Base-by-base conservation (phyloP, 1,140 invertebrate species). In the Drosophila repleta region DNA sequence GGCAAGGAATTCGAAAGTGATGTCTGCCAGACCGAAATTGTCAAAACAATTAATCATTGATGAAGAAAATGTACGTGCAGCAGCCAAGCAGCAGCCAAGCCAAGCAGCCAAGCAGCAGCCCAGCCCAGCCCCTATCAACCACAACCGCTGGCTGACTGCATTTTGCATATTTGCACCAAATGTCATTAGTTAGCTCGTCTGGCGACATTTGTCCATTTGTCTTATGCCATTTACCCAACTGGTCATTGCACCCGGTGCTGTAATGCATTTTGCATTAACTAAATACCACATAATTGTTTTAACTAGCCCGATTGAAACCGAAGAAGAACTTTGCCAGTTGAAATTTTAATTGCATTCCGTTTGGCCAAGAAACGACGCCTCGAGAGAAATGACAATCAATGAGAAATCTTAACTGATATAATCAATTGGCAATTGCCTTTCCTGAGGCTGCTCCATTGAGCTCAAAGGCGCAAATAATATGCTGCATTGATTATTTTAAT, bases 41-140 rank as follows among this genome's bases (percentile, higher is more conserved):
- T 87, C 83, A 88, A 87, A 87, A 88, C 83, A 83, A 87, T 87
- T 87, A 87, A 87, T 87, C 83, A 87, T 88, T 87, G 83, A 87
- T 88, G 83, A 83, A 88, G 83, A 87, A 87, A 87, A 83, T 83
- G 75, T 81, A 75, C 60, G 63, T 75, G 72, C 72, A 71, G 57
- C 51, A 41, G 55, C 18, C 41, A 35, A 35, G 60, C 61, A 63
- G n/a, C 24, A 1, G 24, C 24, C 6, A 4, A 5, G 24, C 24
- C 24, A 26, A 26, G 24, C 24, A 26, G 6, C 24, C 4, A 26
- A 46, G 55, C 55, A n/a, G 45, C 37, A 0, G 60, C 24, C 61
- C 53, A 29, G 43, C 57, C 37, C 66, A 55, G 7, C 37, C 37
- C n/a, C 3, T 11, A 24, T 29, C 29, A 29, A 29, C 29, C 29